phyloP scores from a whole-genome alignment of 1,140 invertebrate genomes.

The Zaprionus kolodkinae region DNA sequence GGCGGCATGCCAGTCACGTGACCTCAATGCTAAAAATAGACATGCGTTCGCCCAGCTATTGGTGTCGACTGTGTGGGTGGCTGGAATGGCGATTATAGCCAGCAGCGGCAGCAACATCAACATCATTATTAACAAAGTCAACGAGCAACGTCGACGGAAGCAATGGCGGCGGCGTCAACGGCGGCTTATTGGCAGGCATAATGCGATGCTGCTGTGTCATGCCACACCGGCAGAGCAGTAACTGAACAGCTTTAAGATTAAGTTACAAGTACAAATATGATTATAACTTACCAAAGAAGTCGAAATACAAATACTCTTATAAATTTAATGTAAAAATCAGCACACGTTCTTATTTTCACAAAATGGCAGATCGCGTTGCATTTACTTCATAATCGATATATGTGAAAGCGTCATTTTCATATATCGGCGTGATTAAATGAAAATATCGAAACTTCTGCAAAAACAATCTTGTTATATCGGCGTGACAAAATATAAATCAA shows the following conservation, averaged over 20 bases:
- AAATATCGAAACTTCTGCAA: neutral
- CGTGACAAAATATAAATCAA: neutral
- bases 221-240: slow-evolving; percentile 18
- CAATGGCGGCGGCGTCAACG: neutral
- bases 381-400: neutral
- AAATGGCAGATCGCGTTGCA: neutral
- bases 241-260: slow-evolving; percentile 41
- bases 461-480: neutral
- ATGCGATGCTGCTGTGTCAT: slow-evolving; percentile 52
- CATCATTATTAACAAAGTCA: slow-evolving; percentile 79
- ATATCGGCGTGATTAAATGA: neutral
- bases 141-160: slow-evolving; percentile 47
- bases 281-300: neutral
- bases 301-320: slow-evolving; percentile 8
- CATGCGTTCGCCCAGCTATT: slow-evolving; percentile 17
- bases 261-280: slow-evolving; percentile 33
- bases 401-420: neutral
- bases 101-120: slow-evolving; percentile 46
- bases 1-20: slow-evolving; percentile 66
- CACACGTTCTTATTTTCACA: neutral
- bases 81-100: slow-evolving; percentile 2
- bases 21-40: slow-evolving; percentile 70
- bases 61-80: neutral
- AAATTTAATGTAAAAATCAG: neutral
- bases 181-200: slow-evolving; percentile 53